A percentile compares a stretch with the other conserved stretches of the same genome.
Conservation (phyloP, 2,797 vertebrate genomes). For the Forpus xanthops region DNA sequence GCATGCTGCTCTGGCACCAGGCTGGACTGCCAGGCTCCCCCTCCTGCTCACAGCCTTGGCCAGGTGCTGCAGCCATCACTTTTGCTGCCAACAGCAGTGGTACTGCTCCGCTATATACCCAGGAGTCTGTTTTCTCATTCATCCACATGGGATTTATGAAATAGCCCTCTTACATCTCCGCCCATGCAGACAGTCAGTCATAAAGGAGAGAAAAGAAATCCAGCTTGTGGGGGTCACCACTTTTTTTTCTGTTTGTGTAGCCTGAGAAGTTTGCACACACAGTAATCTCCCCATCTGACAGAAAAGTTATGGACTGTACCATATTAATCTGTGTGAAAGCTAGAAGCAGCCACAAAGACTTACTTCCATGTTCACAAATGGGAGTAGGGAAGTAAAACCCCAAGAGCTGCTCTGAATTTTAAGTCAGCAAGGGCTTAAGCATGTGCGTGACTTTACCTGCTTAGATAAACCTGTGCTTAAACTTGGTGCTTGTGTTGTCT, state of each 20-base stretch:
- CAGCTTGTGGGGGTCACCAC: background rate
- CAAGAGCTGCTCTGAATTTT: background rate
- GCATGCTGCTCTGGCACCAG: background rate
- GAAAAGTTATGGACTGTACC: background rate
- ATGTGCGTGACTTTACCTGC: background rate
- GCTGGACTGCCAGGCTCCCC: background rate
- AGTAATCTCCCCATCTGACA: background rate
- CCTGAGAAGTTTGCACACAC: background rate
- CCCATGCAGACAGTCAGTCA: background rate
- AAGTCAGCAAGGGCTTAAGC: background rate
- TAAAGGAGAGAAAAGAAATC: background rate
- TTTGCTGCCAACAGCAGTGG: background rate
- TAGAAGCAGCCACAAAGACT: background rate
- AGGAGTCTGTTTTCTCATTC: background rate
- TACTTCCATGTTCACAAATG: background rate
- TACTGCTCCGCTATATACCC: background rate
- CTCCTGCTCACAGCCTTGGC: background rate
- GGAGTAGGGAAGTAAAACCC: background rate
- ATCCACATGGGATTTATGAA: background rate
- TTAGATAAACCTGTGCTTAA: background rate
- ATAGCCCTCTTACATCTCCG: background rate
- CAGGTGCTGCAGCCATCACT: background rate
- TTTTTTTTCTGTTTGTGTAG: background rate
- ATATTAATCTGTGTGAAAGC: background rate
- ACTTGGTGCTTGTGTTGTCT: background rate